Evolutionary conservation across 1,140 invertebrate species (phyloP).

Genomic region (Penaeus indicus): DNA sequence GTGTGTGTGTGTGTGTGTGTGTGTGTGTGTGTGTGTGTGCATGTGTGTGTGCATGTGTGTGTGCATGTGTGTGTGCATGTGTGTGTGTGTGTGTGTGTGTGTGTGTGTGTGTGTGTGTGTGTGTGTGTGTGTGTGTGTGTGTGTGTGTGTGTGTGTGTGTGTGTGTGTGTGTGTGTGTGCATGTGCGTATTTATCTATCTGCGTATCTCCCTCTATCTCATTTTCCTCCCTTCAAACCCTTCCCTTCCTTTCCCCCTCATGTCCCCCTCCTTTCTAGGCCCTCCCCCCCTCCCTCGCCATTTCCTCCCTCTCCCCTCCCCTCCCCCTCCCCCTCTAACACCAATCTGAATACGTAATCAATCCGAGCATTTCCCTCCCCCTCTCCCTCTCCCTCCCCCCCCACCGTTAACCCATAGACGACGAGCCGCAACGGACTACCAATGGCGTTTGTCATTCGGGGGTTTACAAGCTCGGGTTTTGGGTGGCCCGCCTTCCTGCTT

Average conservation of each 20-base stretch:
- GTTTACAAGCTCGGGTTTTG: too few species aligned
- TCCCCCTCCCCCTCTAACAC: background rate
- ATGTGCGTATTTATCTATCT: slow-evolving; percentile 2
- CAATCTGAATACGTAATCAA: background rate
- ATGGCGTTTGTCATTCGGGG: too few species aligned
- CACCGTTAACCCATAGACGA: too few species aligned
- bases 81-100: slow-evolving; percentile 18
- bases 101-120: slow-evolving; percentile 28
- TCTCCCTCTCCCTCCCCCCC: too few species aligned
- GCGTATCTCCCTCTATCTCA: background rate
- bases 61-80: slow-evolving; percentile 7
- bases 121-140: slow-evolving; percentile 7
- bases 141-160: slow-evolving; percentile 17
- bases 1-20: background rate
- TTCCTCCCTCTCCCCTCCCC: background rate
- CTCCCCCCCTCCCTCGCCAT: background rate
- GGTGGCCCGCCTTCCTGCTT: too few species aligned
- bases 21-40: slow-evolving; percentile 27
- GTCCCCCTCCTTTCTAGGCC: background rate
- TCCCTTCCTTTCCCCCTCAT: background rate
- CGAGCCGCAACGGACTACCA: too few species aligned
- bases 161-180: slow-evolving; percentile 7
- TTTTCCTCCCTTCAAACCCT: background rate
- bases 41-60: slow-evolving; percentile 22
- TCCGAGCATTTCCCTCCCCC: too few species aligned